Evolutionary conservation across 2,797 vertebrate genomes (phyloP), one percentile per base, ranked within the genome.

Genomic region (Ctenopoma kingsleyae): DNA sequence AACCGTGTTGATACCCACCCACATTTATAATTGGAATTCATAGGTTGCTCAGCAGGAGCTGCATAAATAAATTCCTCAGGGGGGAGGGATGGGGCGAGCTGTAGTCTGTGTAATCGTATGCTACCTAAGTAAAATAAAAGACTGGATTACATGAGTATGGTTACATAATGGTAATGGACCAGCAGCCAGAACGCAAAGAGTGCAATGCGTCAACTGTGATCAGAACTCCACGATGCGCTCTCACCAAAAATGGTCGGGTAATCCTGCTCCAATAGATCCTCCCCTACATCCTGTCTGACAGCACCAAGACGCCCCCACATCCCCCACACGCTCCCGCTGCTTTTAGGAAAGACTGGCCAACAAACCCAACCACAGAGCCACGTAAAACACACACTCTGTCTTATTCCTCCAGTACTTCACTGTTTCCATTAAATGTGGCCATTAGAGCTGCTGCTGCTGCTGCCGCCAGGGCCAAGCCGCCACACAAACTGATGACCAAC

Each of bases 141-240:
- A 10, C 51, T 74, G 67, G 56, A 77, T 86, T 64, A 76, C 63
- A 81, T 61, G 83, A 60, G 41, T 52, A 12, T 57, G 67, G 78
- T 90, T 89, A 89, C 78, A 86, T 90, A 86, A 90, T 77, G 71
- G 51, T 58, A 53, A 84, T 74, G 76, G 76, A 81, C 27, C 64
- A 41, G 71, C 41, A 78, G 74, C 73, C 75, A 72, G 66, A 81
- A 46, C 61, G 60, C 62, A 48, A 70, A 51, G 72, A 84, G 82
- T 87, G 84, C 86, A 90, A 86, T 89, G 89, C 87, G 86, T 87
- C 91, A 92, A 89, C 78, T 81, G 80, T 77, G 82, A 82, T 87
- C 81, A 82, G 48, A 83, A 82, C 25, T 84, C 84, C 80, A 72
- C 61, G 64, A 64, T 71, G 82, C 71, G 70, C 68, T 43, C 76